phyloP scores from a whole-genome alignment of 2,797 vertebrate species.

The Peromyscus nudipes region DNA sequence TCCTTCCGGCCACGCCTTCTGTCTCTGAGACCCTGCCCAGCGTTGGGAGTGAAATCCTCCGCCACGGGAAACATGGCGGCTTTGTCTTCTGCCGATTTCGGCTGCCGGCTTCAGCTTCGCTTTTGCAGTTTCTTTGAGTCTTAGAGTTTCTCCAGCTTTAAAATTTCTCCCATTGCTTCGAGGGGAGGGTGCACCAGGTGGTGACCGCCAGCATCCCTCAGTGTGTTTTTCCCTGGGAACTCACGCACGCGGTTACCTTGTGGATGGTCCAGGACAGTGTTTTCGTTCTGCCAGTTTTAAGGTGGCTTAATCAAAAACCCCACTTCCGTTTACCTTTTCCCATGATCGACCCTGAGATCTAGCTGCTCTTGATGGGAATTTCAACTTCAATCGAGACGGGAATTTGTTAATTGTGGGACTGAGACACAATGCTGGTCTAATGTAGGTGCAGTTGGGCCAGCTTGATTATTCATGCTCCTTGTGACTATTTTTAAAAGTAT shows the following conservation, averaged over 20 bases:
- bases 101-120: neutral
- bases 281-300: neutral
- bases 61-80: accelerated
- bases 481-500: constrained; percentile 71
- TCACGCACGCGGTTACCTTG: accelerated
- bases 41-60: neutral
- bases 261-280: neutral
- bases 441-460: constrained; percentile 25
- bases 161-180: neutral
- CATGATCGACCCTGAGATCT: neutral
- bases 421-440: neutral
- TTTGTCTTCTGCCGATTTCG: too few relatives aligned
- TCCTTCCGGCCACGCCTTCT: neutral
- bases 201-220: accelerated
- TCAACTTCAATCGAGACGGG: neutral
- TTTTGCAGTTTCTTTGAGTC: neutral
- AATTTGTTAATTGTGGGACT: neutral
- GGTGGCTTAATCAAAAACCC: neutral
- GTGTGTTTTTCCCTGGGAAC: neutral
- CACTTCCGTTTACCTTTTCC: neutral
- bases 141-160: neutral
- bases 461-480: constrained; percentile 57
- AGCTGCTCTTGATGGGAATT: neutral
- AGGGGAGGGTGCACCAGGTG: neutral
- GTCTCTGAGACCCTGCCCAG: neutral